These are phyloP conservation scores for Prenolepis imparis DNA, from an alignment of 2,888 invertebrate species.

Conservation along the genomic window DNA sequence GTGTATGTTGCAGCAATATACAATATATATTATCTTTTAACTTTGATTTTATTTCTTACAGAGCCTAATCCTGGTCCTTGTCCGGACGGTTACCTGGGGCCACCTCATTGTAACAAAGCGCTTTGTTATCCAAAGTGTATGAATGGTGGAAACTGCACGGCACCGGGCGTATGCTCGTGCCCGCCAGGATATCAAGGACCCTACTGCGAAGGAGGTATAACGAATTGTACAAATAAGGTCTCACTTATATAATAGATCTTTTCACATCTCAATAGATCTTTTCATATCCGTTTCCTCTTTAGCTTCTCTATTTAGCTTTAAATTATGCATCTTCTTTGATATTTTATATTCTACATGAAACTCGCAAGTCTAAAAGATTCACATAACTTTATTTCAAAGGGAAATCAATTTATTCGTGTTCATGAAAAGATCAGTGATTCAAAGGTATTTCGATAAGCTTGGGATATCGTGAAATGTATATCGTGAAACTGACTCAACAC, in stretches of 20 bases:
- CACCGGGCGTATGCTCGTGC: conserved; percentile 95
- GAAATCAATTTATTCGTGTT: background rate
- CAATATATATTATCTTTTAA: background rate
- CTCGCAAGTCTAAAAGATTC: background rate
- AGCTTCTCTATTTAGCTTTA: background rate
- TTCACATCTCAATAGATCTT: background rate
- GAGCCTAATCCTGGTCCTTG: conserved; percentile 96
- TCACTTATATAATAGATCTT: background rate
- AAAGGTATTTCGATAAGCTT: background rate
- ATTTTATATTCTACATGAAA: background rate
- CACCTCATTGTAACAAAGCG: conserved; percentile 93
- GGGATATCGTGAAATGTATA: background rate
- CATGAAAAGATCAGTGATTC: background rate
- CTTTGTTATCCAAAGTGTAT: conserved; percentile 97
- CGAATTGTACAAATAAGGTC: background rate
- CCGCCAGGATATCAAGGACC: conserved; percentile 96
- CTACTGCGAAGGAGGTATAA: conserved; percentile 95
- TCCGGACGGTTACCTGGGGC: conserved; percentile 96
- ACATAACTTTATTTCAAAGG: background rate
- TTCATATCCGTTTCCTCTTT: background rate
- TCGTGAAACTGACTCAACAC: background rate
- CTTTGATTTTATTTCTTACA: conserved; percentile 80
- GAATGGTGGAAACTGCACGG: conserved; percentile 97
- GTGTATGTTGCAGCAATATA: background rate
- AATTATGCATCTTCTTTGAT: background rate